Conservation (phyloP, 2,113 vertebrate species). For the Gadus chalcogrammus region DNA sequence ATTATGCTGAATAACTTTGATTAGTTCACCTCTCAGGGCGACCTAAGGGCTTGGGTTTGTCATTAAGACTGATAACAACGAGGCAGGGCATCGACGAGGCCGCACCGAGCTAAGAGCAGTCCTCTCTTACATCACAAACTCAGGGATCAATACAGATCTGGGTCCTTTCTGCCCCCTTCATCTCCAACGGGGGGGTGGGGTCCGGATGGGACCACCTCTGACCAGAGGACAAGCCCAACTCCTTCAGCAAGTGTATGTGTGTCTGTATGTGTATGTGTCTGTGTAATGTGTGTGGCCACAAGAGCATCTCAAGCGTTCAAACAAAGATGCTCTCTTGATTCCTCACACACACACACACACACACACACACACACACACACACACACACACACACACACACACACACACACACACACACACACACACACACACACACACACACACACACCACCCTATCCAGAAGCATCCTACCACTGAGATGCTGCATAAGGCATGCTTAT, state of each 20-base stretch:
- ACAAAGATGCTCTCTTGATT: too few species aligned
- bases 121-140: constrained; percentile 59
- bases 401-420: too few species aligned
- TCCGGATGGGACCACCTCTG: neutral
- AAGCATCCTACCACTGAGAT: too few species aligned
- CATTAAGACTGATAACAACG: constrained; percentile 64
- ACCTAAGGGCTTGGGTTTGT: constrained; percentile 56
- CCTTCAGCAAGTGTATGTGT: neutral
- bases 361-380: too few species aligned
- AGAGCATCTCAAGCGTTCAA: too few species aligned
- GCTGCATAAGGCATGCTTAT: too few species aligned
- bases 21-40: constrained; percentile 49
- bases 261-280: too few species aligned
- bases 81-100: constrained; percentile 46
- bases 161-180: constrained; percentile 54
- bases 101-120: constrained; percentile 49
- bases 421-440: too few species aligned
- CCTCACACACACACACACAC: too few species aligned
- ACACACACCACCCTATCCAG: too few species aligned
- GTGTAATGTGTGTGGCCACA: too few species aligned
- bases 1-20: constrained; percentile 51
- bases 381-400: too few species aligned
- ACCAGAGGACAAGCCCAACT: constrained; percentile 14
- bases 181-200: constrained; percentile 11
- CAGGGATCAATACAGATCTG: constrained; percentile 54